A percentile compares a stretch with the other conserved stretches of the same genome.
These are phyloP conservation scores for Nemotelus pantherinus DNA, from an alignment of 2,888 invertebrate genomes.

Conservation along the genomic window DNA sequence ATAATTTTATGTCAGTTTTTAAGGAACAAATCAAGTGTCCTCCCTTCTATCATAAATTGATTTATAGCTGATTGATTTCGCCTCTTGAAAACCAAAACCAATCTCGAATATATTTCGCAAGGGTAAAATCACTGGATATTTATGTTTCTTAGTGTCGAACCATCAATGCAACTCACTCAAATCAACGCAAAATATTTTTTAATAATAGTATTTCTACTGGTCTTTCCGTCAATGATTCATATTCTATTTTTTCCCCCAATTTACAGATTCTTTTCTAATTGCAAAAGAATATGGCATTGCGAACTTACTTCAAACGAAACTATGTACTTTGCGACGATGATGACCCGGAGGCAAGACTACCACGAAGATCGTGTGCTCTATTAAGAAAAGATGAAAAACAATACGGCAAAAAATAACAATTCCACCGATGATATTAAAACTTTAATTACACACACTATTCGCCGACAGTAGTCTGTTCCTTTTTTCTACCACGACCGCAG, in stretches of 20 bases:
- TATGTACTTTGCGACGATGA: not conserved
- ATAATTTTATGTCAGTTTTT: no score
- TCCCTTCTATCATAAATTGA: no score
- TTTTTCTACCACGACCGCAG: not conserved
- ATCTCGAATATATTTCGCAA: no score
- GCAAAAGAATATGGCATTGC: conserved; percentile 8
- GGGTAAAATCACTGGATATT: no score
- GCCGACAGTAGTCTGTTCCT: not conserved
- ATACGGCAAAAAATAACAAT: conserved; percentile 29
- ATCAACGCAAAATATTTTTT: not conserved
- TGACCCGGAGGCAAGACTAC: not conserved
- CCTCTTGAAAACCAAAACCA: no score
- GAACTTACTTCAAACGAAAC: not conserved
- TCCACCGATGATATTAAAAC: conserved; percentile 36
- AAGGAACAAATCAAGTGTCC: no score
- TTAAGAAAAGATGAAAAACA: conserved; percentile 14
- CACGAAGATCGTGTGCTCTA: not conserved
- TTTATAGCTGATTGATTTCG: no score
- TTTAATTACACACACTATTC: conserved; percentile 34
- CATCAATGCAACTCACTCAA: no score
- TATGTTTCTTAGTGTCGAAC: no score
- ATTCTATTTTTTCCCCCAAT: conserved; percentile 10
- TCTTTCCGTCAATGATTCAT: conserved; percentile 24
- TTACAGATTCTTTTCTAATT: conserved; percentile 27
- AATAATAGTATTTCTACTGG: conserved; percentile 1